These are phyloP conservation scores for Tetraneura akinire DNA, from an alignment of 1,140 invertebrate genomes.

Conservation along the genomic window DNA sequence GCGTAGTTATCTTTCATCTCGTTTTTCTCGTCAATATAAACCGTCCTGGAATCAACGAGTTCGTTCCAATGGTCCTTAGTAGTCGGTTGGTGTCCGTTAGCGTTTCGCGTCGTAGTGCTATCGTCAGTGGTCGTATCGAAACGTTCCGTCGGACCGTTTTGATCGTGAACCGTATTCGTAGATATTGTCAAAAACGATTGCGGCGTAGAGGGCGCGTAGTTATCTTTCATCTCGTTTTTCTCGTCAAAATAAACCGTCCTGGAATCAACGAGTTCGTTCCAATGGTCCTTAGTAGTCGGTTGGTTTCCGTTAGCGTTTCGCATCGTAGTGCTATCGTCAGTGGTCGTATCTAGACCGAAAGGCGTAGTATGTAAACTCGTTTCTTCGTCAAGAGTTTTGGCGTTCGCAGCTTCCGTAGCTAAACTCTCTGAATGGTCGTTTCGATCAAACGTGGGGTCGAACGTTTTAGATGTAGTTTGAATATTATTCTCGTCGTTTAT, in stretches of 20 bases:
- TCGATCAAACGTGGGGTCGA: not conserved
- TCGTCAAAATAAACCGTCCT: constrained; percentile 1
- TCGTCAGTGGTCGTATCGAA: not conserved
- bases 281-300: not conserved
- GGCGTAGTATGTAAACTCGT: not conserved
- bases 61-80: not conserved
- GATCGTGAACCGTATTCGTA: not conserved
- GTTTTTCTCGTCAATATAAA: not conserved
- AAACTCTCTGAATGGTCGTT: not conserved
- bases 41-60: not conserved
- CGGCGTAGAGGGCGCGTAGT: not conserved
- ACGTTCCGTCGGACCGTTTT: not conserved
- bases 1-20: not conserved
- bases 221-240: constrained; percentile 7
- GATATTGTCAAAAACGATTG: not conserved
- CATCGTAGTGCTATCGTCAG: not conserved
- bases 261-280: not conserved
- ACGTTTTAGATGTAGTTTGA: not conserved
- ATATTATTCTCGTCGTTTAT: not conserved
- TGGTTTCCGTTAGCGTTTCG: not conserved
- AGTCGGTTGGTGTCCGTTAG: not conserved
- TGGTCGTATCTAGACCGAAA: not conserved
- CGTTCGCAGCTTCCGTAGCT: not conserved
- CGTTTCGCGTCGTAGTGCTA: not conserved
- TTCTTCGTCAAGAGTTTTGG: too few species aligned